phyloP scores from a whole-genome alignment of 2,888 invertebrate species.

The Phalangium opilio region DNA sequence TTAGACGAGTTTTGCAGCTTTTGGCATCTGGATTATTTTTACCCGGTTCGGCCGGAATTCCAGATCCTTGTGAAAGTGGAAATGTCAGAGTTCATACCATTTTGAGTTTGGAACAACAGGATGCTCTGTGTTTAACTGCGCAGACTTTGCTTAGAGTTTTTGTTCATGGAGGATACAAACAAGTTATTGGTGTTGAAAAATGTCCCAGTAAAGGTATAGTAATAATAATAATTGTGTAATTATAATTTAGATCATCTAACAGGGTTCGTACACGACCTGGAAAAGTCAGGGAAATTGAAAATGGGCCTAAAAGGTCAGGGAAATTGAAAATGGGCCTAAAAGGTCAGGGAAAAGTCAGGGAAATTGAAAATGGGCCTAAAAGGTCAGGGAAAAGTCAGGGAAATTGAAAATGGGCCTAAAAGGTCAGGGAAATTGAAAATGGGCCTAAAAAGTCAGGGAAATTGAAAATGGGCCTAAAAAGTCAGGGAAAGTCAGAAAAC shows the following conservation, averaged over 20 bases:
- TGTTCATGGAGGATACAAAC: slow-evolving; percentile 82
- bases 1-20: slow-evolving; percentile 67
- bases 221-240: slow-evolving; percentile 1
- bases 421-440: too few species aligned
- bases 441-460: too few species aligned
- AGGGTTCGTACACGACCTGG: too few species aligned
- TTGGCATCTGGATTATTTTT: slow-evolving; percentile 86
- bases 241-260: background rate
- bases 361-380: too few species aligned
- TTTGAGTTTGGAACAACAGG: slow-evolving; percentile 70
- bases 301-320: too few species aligned
- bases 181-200: slow-evolving; percentile 47
- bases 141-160: slow-evolving; percentile 82
- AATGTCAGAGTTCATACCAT: slow-evolving; percentile 77
- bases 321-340: too few species aligned
- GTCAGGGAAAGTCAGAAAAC: too few species aligned
- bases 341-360: too few species aligned
- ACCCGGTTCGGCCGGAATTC: slow-evolving; percentile 55
- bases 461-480: too few species aligned
- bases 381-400: too few species aligned
- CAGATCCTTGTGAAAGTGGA: slow-evolving; percentile 85
- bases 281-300: too few species aligned
- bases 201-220: slow-evolving; percentile 33
- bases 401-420: too few species aligned
- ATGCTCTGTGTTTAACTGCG: slow-evolving; percentile 80